Evolutionary conservation across 2,888 invertebrate species (phyloP).

Genomic region (Ectemnius cavifrons): DNA sequence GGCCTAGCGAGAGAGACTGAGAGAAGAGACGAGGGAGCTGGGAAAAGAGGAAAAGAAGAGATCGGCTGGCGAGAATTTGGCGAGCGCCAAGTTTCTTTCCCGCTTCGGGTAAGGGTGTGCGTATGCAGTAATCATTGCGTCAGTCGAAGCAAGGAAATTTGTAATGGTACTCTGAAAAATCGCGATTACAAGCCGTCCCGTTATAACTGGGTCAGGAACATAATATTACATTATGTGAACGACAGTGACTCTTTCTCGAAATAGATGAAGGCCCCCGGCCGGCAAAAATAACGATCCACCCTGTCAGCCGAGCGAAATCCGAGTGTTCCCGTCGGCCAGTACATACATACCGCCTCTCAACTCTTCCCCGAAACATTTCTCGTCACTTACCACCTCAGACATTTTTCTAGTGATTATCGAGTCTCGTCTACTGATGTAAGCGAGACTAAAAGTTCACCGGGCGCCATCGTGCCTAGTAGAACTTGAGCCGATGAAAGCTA

Average conservation of each 20-base stretch:
- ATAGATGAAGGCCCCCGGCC: constrained; percentile 75
- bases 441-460: too few species aligned
- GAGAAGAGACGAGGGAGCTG: background rate
- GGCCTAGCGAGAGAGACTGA: background rate
- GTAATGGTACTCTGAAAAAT: constrained; percentile 14
- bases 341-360: constrained; percentile 10
- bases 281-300: constrained; percentile 72
- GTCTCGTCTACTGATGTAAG: background rate
- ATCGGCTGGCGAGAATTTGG: background rate
- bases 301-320: constrained; percentile 30
- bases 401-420: background rate
- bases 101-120: background rate
- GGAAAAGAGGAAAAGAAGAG: constrained; percentile 1
- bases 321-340: constrained; percentile 5
- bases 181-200: constrained; percentile 56
- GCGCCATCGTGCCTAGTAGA: too few species aligned
- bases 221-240: constrained; percentile 64
- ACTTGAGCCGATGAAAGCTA: too few species aligned
- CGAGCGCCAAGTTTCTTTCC: constrained; percentile 3
- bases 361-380: background rate
- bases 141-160: too few species aligned
- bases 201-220: constrained; percentile 75
- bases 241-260: constrained; percentile 65
- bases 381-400: background rate
- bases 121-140: too few species aligned